Evolutionary conservation across 37 sponge, comb jelly and placozoan species (phyloP).

Genomic region (Theonella swinhoei): DNA sequence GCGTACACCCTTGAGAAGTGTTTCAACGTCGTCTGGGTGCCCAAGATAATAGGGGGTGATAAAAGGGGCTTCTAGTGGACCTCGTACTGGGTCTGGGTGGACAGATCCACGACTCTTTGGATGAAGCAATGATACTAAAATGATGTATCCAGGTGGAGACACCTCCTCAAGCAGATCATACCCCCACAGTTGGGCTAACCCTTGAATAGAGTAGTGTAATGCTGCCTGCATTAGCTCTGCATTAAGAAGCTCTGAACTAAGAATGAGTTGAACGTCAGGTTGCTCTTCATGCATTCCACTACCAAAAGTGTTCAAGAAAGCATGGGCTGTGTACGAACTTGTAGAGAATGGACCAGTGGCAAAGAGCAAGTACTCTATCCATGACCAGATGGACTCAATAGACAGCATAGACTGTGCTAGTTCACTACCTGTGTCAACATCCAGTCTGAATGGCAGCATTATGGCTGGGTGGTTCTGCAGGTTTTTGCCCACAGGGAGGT

Average conservation of each 20-base stretch:
- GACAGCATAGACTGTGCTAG: neutral
- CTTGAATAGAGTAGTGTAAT: neutral
- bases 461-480: slow-evolving; percentile 61
- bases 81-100: slow-evolving; percentile 8
- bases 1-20: slow-evolving; percentile 62
- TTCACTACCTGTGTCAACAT: neutral
- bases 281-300: neutral
- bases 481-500: slow-evolving; percentile 81
- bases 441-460: slow-evolving; percentile 9
- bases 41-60: slow-evolving; percentile 79
- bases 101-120: slow-evolving; percentile 74
- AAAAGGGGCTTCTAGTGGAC: slow-evolving; percentile 49
- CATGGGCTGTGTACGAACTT: slow-evolving; percentile 8
- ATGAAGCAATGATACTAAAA: slow-evolving; percentile 46
- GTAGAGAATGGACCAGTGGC: slow-evolving; percentile 9
- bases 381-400: neutral
- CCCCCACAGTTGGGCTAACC: slow-evolving; percentile 37
- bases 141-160: slow-evolving; percentile 16
- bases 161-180: slow-evolving; percentile 14
- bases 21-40: slow-evolving; percentile 49
- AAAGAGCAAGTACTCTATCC: slow-evolving; percentile 11
- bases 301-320: neutral
- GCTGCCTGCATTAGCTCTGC: neutral
- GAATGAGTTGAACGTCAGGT: slow-evolving; percentile 58
- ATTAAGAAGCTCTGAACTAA: slow-evolving; percentile 10